Evolutionary conservation across 2,888 invertebrate species (phyloP), one percentile per base, ranked within the genome.

Genomic region (Ophion obscuratus): DNA sequence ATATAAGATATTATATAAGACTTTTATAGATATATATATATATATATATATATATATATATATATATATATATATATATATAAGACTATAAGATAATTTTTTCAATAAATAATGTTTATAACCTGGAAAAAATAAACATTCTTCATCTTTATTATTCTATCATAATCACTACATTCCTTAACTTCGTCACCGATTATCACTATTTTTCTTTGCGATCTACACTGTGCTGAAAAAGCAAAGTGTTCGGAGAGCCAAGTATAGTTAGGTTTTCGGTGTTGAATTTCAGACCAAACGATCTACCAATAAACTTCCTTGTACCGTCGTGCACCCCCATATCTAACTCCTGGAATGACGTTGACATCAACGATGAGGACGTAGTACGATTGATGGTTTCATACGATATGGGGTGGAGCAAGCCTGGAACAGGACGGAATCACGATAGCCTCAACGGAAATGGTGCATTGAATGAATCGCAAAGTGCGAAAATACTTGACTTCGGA

Each of bases 341-440:
- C 31, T 31, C 31, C 3, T 31, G 31, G 31, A 31, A 31, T 31
- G 31, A 4, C 31, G 31, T 20, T 44, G 20, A 31, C 6, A 70
- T 61, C 31, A 75, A 80, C 47, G 83, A 77, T 59, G 75, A 71
- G 20, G 77, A 80, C 27, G 68, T 88, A 3, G 85, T 88, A 14
- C 80, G 81, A 40, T 74, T 89, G 20, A 77, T 89, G 62, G 86
- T 83, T 17, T 89, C 88, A 6, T 90, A 87, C 66, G 90, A 89
- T 61, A 90, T 90, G 90, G 89, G 87, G 0, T 90, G 89, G 88
- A 87, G 81, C 70, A 89, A 75, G 9, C 62, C 88, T 81, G 90
- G 88, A 14, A 88, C 86, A 14, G 89, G 90, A 9, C 67, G 88
- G 57, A 82, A 76, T 17, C 90, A 91, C 59, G 88, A 91, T 73